These are phyloP conservation scores for Actinopyga echinites DNA, from an alignment of 53 echinoderm and acorn worm species.

Conservation along the genomic window DNA sequence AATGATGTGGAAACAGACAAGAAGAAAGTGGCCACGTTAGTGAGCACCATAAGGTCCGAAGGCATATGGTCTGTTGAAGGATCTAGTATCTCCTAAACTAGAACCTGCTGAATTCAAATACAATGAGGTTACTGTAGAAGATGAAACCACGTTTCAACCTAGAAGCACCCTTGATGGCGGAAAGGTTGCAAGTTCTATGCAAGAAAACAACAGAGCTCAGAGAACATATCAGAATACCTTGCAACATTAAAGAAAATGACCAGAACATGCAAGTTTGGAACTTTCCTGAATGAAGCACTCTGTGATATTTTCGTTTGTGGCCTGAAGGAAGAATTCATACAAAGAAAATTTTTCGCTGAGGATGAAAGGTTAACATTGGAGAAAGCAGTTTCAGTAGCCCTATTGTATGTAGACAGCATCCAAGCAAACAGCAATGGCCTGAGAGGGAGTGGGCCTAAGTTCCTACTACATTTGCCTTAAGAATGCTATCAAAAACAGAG, in stretches of 20 bases:
- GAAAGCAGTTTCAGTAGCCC: background rate
- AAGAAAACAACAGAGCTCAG: background rate
- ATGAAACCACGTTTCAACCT: background rate
- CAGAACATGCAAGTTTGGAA: conserved; percentile 9
- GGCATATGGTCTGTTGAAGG: conserved; percentile 5
- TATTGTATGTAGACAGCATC: background rate
- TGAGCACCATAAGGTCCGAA: background rate
- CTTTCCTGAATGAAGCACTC: background rate
- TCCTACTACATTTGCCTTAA: background rate
- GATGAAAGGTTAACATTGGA: background rate
- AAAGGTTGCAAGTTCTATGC: conserved; percentile 21
- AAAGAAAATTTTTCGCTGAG: background rate
- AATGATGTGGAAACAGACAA: too few relatives aligned
- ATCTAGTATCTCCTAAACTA: background rate
- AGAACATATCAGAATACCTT: background rate
- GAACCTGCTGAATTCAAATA: background rate
- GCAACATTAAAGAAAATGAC: background rate
- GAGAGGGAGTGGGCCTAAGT: background rate
- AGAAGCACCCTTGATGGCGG: conserved; percentile 7
- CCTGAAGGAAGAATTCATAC: background rate
- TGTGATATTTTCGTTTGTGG: background rate
- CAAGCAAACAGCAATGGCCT: background rate
- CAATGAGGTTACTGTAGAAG: background rate
- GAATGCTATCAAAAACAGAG: conserved; percentile 12
- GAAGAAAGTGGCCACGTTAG: background rate